phyloP scores from a whole-genome alignment of 2,113 vertebrate species.

The Dolichotis patagonum region DNA sequence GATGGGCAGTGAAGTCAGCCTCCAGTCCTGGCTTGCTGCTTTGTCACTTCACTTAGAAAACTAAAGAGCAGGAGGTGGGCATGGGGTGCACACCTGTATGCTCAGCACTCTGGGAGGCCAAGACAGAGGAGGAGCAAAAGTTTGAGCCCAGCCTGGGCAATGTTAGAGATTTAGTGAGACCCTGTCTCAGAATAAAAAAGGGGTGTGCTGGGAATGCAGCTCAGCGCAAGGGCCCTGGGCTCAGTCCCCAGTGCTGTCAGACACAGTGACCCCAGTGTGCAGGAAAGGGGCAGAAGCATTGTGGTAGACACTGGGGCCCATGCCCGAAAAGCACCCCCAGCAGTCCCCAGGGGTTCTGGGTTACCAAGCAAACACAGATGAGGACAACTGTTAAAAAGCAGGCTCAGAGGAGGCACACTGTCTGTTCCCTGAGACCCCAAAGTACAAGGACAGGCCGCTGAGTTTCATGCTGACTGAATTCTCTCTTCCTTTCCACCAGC shows the following conservation, averaged over 20 bases:
- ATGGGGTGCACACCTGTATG: neutral
- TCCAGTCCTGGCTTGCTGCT: neutral
- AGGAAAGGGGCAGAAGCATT: neutral
- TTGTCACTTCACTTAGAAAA: neutral
- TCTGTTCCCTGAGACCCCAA: neutral
- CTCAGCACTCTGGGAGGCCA: neutral
- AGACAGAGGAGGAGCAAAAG: neutral
- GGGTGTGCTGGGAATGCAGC: too few species aligned
- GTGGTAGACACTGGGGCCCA: neutral
- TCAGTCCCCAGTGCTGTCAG: neutral
- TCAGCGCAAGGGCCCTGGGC: neutral
- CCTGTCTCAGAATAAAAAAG: neutral
- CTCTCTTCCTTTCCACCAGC: neutral
- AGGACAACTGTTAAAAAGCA: neutral
- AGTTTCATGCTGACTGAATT: neutral
- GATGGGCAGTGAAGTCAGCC: neutral
- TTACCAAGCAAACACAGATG: neutral
- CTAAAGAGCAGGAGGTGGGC: neutral
- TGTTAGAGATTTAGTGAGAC: neutral
- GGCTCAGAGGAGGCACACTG: neutral
- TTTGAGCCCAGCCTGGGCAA: neutral
- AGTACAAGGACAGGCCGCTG: rapidly evolving
- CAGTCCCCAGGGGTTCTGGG: neutral
- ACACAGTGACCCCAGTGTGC: too few species aligned
- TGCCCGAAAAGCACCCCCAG: neutral